These are phyloP conservation scores for Teleopsis dalmanni DNA, from an alignment of 1,140 invertebrate species.

Conservation along the genomic window DNA sequence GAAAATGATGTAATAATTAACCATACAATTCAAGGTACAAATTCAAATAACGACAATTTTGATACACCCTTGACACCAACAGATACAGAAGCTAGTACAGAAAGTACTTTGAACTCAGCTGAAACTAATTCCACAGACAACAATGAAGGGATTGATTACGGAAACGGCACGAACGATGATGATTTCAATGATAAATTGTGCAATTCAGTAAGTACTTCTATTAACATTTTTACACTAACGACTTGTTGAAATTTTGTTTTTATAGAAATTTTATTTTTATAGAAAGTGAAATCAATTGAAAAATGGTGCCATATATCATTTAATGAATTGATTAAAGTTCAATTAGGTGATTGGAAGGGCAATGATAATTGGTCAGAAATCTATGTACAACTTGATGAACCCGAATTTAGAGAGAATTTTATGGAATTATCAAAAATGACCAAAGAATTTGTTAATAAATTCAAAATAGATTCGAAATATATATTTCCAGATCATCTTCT, in stretches of 20 bases:
- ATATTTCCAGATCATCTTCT: not conserved
- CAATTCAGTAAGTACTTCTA: not conserved
- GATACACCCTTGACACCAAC: too few species aligned
- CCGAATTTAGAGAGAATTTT: not conserved
- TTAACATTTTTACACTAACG: not conserved
- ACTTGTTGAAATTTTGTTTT: not conserved
- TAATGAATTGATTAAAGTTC: constrained; percentile 10
- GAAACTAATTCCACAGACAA: too few species aligned
- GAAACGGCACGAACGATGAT: too few species aligned
- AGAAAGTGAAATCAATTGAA: too few species aligned
- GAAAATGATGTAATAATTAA: constrained; percentile 3
- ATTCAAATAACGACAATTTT: not conserved
- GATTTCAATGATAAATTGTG: too few species aligned
- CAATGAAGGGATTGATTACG: too few species aligned
- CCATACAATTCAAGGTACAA: not conserved
- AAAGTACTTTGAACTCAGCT: too few species aligned
- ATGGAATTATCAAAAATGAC: constrained; percentile 3
- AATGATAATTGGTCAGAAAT: constrained; percentile 13
- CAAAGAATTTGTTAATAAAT: not conserved
- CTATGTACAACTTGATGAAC: constrained; percentile 5
- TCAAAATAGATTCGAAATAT: not conserved
- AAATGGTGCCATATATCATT: constrained; percentile 1
- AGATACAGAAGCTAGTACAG: too few species aligned
- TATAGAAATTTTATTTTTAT: too few species aligned
- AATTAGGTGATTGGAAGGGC: constrained; percentile 10